Base-by-base conservation (phyloP, 2,888 invertebrate genomes). In the Galerucella pusilla region DNA sequence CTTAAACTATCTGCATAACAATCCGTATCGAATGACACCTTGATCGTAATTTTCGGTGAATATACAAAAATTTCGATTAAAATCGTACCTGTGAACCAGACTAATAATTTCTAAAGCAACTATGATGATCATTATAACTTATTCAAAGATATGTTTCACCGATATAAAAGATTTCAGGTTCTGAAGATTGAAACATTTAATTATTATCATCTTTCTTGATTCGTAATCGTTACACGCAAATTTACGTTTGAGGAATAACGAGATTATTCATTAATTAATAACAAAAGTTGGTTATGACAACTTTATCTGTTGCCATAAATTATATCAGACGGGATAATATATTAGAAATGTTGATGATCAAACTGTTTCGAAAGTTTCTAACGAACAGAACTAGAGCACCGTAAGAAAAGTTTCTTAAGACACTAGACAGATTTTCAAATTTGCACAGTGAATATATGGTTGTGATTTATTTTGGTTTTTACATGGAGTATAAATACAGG, bases 271-370 rank as follows among this genome's bases (percentile, higher is more conserved):
- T 60, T 35, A 61, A 28, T 61, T 61, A 61, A 61, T 61, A 28
- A 35, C 28, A 61, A 61, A 61, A 61, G 28, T 61, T 28, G 11
- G 12, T 11, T 28, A 59, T 59, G 20, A 25, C 59, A 59, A 20
- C 61, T 14, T 61, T 61, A 61, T 61, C 61, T 61, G 12, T 61
- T 61, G 6, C 14, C 35, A 28, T 61, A 28, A 61, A 61, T 28
- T 61, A 61, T n/a, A n/a, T 11, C 12, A n/a, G 42, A 35, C 42
- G n/a, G 35, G n/a, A 63, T 14, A 63, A 42, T 35, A 42, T 35
- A 35, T n/a, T 16, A 35, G 35, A 63, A 35, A 42, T n/a, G 35
- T 42, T 63, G 63, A 63, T 63, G 59, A 59, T 35, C 9, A 42
- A 42, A 63, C 63, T 14, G n/a, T 61, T 35, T 61, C 25, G 14